Conservation (phyloP, 1,140 invertebrate species). For the Danaus plexippus region DNA sequence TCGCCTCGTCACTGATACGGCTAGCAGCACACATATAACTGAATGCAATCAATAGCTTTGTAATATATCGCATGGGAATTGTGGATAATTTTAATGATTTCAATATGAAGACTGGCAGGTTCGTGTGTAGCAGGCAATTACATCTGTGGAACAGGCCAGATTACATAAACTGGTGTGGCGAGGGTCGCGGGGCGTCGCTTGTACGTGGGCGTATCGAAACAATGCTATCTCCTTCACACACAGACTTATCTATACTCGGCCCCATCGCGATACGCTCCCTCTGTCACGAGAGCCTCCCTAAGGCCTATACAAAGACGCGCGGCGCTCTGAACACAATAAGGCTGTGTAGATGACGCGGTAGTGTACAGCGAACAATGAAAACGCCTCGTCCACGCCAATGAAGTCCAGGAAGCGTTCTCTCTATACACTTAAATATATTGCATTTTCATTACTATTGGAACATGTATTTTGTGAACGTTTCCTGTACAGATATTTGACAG, state of each 20-base stretch:
- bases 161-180: conserved; percentile 41
- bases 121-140: conserved; percentile 13
- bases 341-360: conserved; percentile 22
- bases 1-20: too few relatives aligned
- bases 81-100: too few relatives aligned
- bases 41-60: too few relatives aligned
- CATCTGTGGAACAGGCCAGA: conserved; percentile 23
- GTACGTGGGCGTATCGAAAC: conserved; percentile 48
- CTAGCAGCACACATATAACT: too few relatives aligned
- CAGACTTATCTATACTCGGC: conserved; percentile 13
- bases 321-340: conserved; percentile 23
- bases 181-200: conserved; percentile 29
- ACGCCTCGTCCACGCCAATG: neutral
- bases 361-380: conserved; percentile 30
- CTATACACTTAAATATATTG: conserved; percentile 14
- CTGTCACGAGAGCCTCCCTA: conserved; percentile 25
- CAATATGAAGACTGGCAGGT: too few relatives aligned
- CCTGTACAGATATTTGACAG: neutral
- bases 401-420: conserved; percentile 19
- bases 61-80: too few relatives aligned
- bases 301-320: conserved; percentile 31
- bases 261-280: conserved; percentile 5
- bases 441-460: neutral
- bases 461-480: conserved; percentile 18
- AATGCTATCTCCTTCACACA: conserved; percentile 25